These are phyloP conservation scores for Metalampra italica DNA, from an alignment of 2,888 invertebrate species.

Conservation along the genomic window DNA sequence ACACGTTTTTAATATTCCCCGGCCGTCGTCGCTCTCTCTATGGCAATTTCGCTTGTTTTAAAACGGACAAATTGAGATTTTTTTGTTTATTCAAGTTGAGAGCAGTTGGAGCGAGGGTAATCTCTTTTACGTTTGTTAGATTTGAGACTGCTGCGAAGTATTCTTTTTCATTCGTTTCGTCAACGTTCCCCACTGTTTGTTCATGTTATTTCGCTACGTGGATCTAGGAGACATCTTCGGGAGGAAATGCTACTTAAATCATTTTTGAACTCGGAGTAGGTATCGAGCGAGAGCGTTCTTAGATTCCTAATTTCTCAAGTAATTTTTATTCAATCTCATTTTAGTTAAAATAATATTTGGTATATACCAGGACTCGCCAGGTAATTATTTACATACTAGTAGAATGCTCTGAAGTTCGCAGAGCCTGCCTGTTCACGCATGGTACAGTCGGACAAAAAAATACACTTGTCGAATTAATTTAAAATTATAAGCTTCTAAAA, in stretches of 20 bases:
- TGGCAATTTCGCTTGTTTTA: conserved; percentile 69
- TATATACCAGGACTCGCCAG: too few relatives aligned
- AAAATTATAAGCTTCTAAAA: too few relatives aligned
- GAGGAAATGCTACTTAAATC: neutral
- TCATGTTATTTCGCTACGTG: conserved; percentile 41
- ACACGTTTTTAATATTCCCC: conserved; percentile 75
- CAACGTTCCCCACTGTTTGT: conserved; percentile 59
- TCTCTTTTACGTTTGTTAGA: conserved; percentile 74
- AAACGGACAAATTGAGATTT: conserved; percentile 65
- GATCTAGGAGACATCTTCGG: conserved; percentile 22
- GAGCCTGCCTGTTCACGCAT: too few relatives aligned
- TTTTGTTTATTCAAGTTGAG: conserved; percentile 74
- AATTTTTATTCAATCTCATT: too few relatives aligned
- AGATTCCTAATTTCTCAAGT: too few relatives aligned
- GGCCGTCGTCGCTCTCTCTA: conserved; percentile 60
- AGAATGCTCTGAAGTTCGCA: too few relatives aligned
- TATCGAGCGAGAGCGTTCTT: too few relatives aligned
- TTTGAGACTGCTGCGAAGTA: conserved; percentile 53
- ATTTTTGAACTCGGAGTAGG: neutral
- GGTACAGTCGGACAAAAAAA: too few relatives aligned
- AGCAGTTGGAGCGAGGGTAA: conserved; percentile 73
- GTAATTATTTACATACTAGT: too few relatives aligned
- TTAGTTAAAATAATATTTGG: too few relatives aligned
- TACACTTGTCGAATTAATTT: too few relatives aligned
- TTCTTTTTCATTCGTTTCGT: conserved; percentile 67